A percentile compares a stretch with the other conserved stretches of the same genome.
Conservation (phyloP, 2,113 vertebrate genomes). For the Crypturellus undulatus region DNA sequence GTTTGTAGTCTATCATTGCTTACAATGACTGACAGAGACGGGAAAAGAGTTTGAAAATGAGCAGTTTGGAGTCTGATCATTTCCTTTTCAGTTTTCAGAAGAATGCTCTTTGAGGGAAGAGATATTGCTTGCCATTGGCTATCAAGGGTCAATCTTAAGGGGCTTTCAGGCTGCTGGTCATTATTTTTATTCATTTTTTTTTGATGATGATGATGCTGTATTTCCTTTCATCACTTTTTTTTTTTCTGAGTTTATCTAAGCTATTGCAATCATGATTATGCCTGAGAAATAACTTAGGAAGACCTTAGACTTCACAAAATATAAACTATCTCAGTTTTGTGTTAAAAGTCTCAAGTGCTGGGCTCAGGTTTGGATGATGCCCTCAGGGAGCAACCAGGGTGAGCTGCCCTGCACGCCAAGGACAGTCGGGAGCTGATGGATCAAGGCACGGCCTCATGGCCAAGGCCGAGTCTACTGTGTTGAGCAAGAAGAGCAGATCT, state of each 20-base stretch:
- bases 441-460: neutral
- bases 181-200: neutral
- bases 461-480: accelerated
- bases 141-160: neutral
- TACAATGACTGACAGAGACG: accelerated
- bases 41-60: neutral
- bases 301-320: neutral
- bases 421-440: neutral
- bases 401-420: neutral
- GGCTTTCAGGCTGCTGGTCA: neutral
- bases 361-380: neutral
- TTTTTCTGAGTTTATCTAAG: neutral
- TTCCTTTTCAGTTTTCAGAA: neutral
- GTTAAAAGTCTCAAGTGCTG: neutral
- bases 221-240: neutral
- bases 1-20: accelerated
- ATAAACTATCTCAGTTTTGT: neutral
- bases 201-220: neutral
- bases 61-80: accelerated
- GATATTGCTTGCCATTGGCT: neutral
- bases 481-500: neutral
- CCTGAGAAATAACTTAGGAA: neutral
- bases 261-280: neutral
- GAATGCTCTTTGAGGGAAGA: neutral
- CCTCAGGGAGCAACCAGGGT: neutral